Evolutionary conservation across 2,113 vertebrate genomes (phyloP).

Genomic region (Cyanoderma ruficeps): DNA sequence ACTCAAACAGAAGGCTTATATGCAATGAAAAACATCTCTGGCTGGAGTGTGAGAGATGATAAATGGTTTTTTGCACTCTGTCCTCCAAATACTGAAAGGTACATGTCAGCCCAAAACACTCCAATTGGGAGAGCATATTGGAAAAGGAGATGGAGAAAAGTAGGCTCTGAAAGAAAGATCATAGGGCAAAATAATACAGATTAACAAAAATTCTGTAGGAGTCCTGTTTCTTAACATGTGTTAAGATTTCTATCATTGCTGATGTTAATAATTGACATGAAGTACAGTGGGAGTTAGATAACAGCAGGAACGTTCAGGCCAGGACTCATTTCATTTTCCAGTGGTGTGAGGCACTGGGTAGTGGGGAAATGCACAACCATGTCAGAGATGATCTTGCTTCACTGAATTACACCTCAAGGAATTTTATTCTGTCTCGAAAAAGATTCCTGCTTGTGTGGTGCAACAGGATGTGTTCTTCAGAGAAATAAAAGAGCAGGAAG

Average conservation of each 20-base stretch:
- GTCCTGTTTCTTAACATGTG: slow-evolving; percentile 48
- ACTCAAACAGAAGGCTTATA: not conserved
- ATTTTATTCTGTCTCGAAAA: slow-evolving; percentile 1
- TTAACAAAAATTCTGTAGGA: slow-evolving; percentile 43
- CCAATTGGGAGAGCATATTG: not conserved
- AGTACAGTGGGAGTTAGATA: slow-evolving; percentile 63
- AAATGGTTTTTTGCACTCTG: not conserved
- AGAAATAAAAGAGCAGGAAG: not conserved
- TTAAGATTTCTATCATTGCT: slow-evolving; percentile 71
- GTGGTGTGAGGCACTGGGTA: slow-evolving; percentile 3
- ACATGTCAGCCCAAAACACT: not conserved
- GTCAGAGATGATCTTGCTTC: not conserved
- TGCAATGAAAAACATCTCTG: not conserved
- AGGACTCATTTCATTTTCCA: slow-evolving; percentile 47
- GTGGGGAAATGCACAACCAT: not conserved
- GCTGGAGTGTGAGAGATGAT: not conserved
- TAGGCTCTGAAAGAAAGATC: not conserved
- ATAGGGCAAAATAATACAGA: slow-evolving; percentile 29
- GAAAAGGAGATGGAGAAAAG: not conserved
- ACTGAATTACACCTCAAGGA: not conserved
- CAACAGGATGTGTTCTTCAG: not conserved
- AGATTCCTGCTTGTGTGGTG: not conserved
- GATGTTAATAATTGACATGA: slow-evolving; percentile 73
- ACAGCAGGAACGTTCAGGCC: slow-evolving; percentile 29
- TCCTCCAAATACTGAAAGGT: not conserved